Percentiles rank a stretch among this genome's conserved stretches.
Evolutionary conservation across 2,888 invertebrate genomes (phyloP).

Genomic region (Thumatha senex): DNA sequence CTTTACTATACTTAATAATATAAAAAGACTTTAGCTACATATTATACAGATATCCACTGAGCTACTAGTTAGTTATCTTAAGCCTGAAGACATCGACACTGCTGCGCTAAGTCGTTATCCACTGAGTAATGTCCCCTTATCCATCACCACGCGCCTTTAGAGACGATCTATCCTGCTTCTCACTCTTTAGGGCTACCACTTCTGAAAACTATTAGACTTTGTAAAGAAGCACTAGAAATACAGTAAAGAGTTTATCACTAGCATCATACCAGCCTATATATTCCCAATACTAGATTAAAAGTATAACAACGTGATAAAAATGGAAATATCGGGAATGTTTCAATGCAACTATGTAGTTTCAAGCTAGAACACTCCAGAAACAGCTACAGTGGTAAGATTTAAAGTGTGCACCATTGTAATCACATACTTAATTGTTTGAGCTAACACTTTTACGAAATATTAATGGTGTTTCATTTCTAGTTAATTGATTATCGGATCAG

Average conservation of each 20-base stretch:
- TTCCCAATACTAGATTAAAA: too few relatives aligned
- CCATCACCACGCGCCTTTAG: conserved; percentile 7
- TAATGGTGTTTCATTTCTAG: background rate
- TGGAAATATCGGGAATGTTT: too few relatives aligned
- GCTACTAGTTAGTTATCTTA: background rate
- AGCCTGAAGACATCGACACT: background rate
- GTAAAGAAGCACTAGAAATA: too few relatives aligned
- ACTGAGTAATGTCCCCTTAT: conserved; percentile 10
- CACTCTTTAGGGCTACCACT: conserved; percentile 3
- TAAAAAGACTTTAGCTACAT: too few relatives aligned
- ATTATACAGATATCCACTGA: background rate
- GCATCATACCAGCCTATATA: too few relatives aligned
- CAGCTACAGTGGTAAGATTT: background rate
- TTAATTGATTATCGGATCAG: too few relatives aligned
- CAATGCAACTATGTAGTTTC: background rate
- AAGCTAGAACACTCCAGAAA: background rate
- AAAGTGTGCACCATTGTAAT: background rate
- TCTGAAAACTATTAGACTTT: background rate
- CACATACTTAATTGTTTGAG: background rate
- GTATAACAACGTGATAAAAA: too few relatives aligned
- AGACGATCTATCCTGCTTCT: background rate
- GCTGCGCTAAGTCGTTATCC: background rate
- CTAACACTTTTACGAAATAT: background rate
- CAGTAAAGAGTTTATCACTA: too few relatives aligned
- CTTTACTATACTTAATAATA: too few relatives aligned